A percentile compares a stretch with the other conserved stretches of the same genome.
Evolutionary conservation across 1,140 invertebrate species (phyloP).

Genomic region (Zaprionus inermis): DNA sequence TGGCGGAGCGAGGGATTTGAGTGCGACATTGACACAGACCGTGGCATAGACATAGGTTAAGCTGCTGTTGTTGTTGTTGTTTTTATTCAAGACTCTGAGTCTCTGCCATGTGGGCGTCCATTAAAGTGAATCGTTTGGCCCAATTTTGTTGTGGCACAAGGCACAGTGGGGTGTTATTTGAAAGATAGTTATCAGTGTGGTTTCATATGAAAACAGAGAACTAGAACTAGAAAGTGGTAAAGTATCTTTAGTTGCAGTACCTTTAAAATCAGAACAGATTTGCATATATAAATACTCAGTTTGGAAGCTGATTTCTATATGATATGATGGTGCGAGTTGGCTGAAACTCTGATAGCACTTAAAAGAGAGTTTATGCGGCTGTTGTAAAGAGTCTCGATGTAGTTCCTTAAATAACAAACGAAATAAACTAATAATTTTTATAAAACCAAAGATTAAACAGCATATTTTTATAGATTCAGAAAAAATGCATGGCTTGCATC

Average conservation of each 20-base stretch:
- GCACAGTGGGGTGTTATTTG: neutral
- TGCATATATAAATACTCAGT: neutral
- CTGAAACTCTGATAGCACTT: too few relatives aligned
- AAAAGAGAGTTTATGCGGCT: too few relatives aligned
- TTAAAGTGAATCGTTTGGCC: slow-evolving; percentile 66
- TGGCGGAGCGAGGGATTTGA: neutral
- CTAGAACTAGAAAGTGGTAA: too few relatives aligned
- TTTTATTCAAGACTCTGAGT: neutral
- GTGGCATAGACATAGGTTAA: slow-evolving; percentile 26
- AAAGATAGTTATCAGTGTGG: too few relatives aligned
- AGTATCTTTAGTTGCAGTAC: neutral
- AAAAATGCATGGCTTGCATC: too few relatives aligned
- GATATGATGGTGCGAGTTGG: too few relatives aligned
- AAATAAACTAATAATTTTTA: too few relatives aligned
- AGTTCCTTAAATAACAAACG: too few relatives aligned
- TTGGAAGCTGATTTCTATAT: neutral
- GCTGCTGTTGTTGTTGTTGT: slow-evolving; percentile 18
- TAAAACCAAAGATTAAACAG: too few relatives aligned
- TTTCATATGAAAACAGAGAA: too few relatives aligned
- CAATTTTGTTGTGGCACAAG: slow-evolving; percentile 48
- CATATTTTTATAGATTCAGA: too few relatives aligned
- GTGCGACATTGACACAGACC: slow-evolving; percentile 70
- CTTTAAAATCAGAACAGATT: neutral
- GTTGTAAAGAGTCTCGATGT: too few relatives aligned
- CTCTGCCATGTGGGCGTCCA: slow-evolving; percentile 59